phyloP scores from a whole-genome alignment of 2,888 invertebrate genomes.

The Caenorhabditis virilis region DNA sequence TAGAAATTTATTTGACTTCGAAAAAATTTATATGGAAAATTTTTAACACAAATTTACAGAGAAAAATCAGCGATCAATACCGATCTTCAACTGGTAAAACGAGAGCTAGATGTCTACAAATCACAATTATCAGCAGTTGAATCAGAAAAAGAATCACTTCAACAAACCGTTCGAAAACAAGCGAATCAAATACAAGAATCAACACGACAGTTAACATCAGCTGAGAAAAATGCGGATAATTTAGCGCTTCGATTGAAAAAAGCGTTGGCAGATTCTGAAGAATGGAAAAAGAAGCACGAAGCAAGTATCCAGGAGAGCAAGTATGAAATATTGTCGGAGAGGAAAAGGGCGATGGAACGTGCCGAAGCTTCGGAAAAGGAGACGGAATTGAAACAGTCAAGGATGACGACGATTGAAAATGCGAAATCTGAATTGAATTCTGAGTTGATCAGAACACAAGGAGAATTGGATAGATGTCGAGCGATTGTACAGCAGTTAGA shows the following conservation, averaged over 20 bases:
- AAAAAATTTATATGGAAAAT: not conserved
- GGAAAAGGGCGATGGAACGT: constrained; percentile 55
- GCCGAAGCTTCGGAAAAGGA: constrained; percentile 53
- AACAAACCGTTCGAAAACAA: constrained; percentile 41
- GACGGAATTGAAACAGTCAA: constrained; percentile 44
- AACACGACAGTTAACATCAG: constrained; percentile 30
- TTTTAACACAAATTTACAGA: constrained; percentile 9
- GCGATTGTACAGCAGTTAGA: constrained; percentile 55
- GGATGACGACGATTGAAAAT: constrained; percentile 46
- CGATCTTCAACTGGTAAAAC: constrained; percentile 53
- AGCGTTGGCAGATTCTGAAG: constrained; percentile 48
- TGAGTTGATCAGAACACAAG: constrained; percentile 46
- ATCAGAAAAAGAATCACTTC: constrained; percentile 54
- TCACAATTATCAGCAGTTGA: constrained; percentile 56
- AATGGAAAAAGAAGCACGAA: constrained; percentile 60
- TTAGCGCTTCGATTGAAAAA: constrained; percentile 49
- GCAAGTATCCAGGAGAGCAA: constrained; percentile 49
- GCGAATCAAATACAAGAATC: constrained; percentile 45
- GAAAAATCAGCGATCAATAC: constrained; percentile 47
- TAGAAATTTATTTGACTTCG: too few species aligned
- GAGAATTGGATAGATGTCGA: constrained; percentile 57
- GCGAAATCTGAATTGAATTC: constrained; percentile 50
- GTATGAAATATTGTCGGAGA: constrained; percentile 55
- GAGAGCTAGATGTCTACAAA: constrained; percentile 65
- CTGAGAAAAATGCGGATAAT: constrained; percentile 41